Evolutionary conservation across 1,140 invertebrate species (phyloP).

Genomic region (Cheumatopsyche charites): DNA sequence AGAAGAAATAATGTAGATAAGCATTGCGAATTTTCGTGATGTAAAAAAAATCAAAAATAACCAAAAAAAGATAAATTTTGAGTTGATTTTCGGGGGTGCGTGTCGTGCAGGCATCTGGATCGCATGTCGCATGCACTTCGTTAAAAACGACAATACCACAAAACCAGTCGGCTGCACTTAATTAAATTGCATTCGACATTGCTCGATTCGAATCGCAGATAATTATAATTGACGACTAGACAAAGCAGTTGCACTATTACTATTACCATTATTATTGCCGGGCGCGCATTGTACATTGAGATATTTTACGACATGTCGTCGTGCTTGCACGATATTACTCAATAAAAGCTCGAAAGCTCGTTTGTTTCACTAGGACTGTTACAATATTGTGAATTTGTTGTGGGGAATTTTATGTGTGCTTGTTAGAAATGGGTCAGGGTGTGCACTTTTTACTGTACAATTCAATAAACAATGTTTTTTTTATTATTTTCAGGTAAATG

Average conservation of each 20-base stretch:
- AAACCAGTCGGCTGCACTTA: constrained; percentile 3
- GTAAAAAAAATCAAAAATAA: too few relatives aligned
- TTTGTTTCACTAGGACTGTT: too few relatives aligned
- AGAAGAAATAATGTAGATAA: too few relatives aligned
- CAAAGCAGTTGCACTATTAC: background rate
- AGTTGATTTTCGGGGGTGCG: background rate
- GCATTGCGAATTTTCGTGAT: too few relatives aligned
- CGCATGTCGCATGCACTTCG: constrained; percentile 1
- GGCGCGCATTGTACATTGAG: background rate
- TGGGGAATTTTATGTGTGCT: too few relatives aligned
- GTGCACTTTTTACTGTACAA: too few relatives aligned
- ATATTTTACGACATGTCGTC: background rate
- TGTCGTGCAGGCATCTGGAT: constrained; percentile 5
- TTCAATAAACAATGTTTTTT: too few relatives aligned
- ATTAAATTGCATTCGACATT: constrained; percentile 1
- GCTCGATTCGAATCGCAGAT: background rate
- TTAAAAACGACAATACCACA: constrained; percentile 9
- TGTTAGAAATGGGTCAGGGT: too few relatives aligned
- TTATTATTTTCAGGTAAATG: too few relatives aligned
- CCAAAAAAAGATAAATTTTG: background rate
- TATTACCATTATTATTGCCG: background rate
- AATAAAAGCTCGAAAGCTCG: background rate
- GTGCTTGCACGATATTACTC: constrained; percentile 7
- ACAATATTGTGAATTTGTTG: too few relatives aligned
- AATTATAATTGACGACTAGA: constrained; percentile 1